Evolutionary conservation across 2,113 vertebrate genomes (phyloP).

Genomic region (Oryzias woworae): DNA sequence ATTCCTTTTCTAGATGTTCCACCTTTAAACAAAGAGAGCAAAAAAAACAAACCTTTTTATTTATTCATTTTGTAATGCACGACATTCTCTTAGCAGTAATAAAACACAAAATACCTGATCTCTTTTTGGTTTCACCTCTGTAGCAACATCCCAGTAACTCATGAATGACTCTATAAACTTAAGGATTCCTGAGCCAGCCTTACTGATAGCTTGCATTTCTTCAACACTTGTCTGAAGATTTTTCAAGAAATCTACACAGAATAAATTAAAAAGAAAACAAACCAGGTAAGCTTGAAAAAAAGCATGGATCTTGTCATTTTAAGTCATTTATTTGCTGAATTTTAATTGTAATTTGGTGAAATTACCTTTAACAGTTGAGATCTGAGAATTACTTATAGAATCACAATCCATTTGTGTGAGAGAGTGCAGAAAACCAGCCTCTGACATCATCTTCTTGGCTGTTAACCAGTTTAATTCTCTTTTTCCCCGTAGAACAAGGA

Average conservation of each 20-base stretch:
- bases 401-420: slow-evolving; percentile 93
- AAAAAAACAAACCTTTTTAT: not conserved
- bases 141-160: slow-evolving; percentile 90
- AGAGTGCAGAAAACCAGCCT: slow-evolving; percentile 88
- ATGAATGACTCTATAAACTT: slow-evolving; percentile 94
- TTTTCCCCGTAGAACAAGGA: slow-evolving; percentile 90
- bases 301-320: not conserved
- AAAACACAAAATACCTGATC: slow-evolving; percentile 82
- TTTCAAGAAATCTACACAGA: slow-evolving; percentile 84
- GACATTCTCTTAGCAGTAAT: not conserved
- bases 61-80: not conserved
- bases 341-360: not conserved
- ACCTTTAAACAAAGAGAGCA: slow-evolving; percentile 73
- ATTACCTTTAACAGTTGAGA: slow-evolving; percentile 87
- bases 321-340: not conserved
- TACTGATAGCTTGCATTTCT: slow-evolving; percentile 95
- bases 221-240: slow-evolving; percentile 84
- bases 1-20: slow-evolving; percentile 88
- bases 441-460: slow-evolving; percentile 96
- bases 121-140: slow-evolving; percentile 91
- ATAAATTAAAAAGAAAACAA: slow-evolving; percentile 7
- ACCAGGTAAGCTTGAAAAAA: not conserved
- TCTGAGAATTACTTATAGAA: slow-evolving; percentile 78
- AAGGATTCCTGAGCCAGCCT: slow-evolving; percentile 92
- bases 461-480: slow-evolving; percentile 93